Evolutionary conservation across 2,888 invertebrate species (phyloP), one percentile per base, ranked within the genome.

Genomic region (Archaeoteleia sp.): DNA sequence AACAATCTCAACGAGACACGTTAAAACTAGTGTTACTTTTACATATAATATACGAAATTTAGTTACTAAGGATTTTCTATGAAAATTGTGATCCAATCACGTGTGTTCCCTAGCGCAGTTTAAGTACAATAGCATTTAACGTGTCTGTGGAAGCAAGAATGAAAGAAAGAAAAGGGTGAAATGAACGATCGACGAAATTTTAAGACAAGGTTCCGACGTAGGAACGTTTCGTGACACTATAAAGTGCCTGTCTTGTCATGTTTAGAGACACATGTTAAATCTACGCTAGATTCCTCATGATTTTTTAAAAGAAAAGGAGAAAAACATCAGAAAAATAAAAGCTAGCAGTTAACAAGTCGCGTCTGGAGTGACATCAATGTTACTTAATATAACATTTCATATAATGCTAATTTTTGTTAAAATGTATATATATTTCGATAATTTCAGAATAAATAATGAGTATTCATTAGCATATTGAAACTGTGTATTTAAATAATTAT

Each of bases 201-300:
- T 77, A 79, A 78, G 75, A 79, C 79, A 78, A 79, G 80, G 74
- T 79, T 81, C 79, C 78, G 72, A 79, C 75, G 76, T 79, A 81
- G 78, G 72, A 78, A 73, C 78, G 78, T 82, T 83, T 80, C 77
- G 81, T 83, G 83, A 83, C 83, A 83, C 81, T 83, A 81, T 78
- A 78, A 83, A 83, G 83, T 83, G 83, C 83, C 82, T 83, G 82
- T 82, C 82, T 80, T 81, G 80, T 83, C 82, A 78, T 78, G 77
- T 81, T 80, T 82, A 82, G 80, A 80, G 78, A 79, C 74, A 81
- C 77, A 79, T 78, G 77, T 75, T 75, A 73, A 75, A 78, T 75
- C 74, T 71, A 76, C 74, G 77, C 71, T 77, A 78, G 75, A 78
- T 76, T 79, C 71, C 76, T 78, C 75, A 72, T 73, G 34, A 77